Base-by-base conservation (phyloP, 2,797 vertebrate genomes). In the Amniataba percoides region DNA sequence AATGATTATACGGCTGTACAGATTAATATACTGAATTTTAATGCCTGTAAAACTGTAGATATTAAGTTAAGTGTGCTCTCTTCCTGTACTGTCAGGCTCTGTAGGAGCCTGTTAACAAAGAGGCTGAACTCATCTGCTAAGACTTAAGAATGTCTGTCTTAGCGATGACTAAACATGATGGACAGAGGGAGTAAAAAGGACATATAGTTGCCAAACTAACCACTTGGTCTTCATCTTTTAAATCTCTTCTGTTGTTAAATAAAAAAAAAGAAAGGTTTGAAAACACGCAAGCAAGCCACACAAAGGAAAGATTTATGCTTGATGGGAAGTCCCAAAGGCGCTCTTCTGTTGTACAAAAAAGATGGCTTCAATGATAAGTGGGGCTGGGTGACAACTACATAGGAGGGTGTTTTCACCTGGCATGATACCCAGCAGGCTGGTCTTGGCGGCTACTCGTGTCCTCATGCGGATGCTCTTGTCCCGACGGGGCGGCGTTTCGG, bases 401-500 rank as follows among this genome's bases (percentile, higher is more conserved):
- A 0, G 74, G 55, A 19, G 27, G 23, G 61, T 61, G 1, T 75
- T 46, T 77, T 84, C 6, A 99, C 98, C 98, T 95, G 98, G 98
- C 98, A 99, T 99, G 88, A 98, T 95, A 48, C 97, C 97, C 83
- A 99, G 91, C 77, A 99, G 93, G 84, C 96, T 99, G 45, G 98
- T 99, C 91, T 99, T 99, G 79, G 97, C 97, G 58, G 98, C 97
- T 57, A 99, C 95, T 93, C 97, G 95, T 42, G 98, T 99, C 93
- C 97, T 96, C 98, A 99, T 99, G 88, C 97, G 96, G 81, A 97
- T 96, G 91, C 89, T 96, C 93, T 97, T 97, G 93, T 99, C 97
- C 89, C 98, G 95, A 63, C 93, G 95, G 1, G 97, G 97, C 51
- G 95, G 92, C n/a, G 95, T 93, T 89, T 99, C 98, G 16, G 98